Evolutionary conservation across 2,797 vertebrate genomes (phyloP).

Genomic region (Spea hammondii): DNA sequence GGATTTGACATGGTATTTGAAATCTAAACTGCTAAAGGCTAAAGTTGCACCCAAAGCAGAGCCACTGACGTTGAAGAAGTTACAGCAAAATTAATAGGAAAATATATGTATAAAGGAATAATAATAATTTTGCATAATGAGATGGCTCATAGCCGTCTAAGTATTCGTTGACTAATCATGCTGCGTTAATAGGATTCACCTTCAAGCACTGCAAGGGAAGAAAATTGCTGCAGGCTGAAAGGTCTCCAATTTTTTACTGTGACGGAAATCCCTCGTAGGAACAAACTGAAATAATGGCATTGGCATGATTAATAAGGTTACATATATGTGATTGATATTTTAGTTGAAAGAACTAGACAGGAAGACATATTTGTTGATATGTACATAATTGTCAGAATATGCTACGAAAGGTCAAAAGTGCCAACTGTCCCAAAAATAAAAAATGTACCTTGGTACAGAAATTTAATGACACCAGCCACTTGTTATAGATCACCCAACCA

Average conservation of each 20-base stretch:
- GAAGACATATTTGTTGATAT: neutral
- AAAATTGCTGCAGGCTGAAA: constrained; percentile 16
- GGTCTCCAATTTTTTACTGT: neutral
- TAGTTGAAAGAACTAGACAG: neutral
- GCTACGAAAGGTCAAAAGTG: too few relatives aligned
- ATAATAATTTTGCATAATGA: constrained; percentile 30
- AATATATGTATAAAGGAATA: constrained; percentile 15
- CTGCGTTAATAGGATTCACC: constrained; percentile 29
- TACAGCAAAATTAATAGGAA: constrained; percentile 35
- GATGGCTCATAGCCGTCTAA: constrained; percentile 14
- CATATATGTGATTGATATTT: neutral
- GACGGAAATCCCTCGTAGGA: neutral
- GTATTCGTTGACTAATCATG: constrained; percentile 29
- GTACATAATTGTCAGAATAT: too few relatives aligned
- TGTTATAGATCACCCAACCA: too few relatives aligned
- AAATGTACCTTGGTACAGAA: too few relatives aligned
- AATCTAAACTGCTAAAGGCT: constrained; percentile 35
- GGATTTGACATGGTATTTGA: constrained; percentile 50
- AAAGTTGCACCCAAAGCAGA: constrained; percentile 29
- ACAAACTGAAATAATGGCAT: neutral
- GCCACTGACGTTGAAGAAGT: constrained; percentile 19
- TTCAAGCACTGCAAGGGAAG: constrained; percentile 16
- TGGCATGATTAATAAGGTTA: neutral
- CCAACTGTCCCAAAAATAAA: too few relatives aligned
- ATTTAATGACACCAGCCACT: too few relatives aligned